phyloP scores from a whole-genome alignment of 2,113 vertebrate genomes.

The Phrynocephalus versicolor region DNA sequence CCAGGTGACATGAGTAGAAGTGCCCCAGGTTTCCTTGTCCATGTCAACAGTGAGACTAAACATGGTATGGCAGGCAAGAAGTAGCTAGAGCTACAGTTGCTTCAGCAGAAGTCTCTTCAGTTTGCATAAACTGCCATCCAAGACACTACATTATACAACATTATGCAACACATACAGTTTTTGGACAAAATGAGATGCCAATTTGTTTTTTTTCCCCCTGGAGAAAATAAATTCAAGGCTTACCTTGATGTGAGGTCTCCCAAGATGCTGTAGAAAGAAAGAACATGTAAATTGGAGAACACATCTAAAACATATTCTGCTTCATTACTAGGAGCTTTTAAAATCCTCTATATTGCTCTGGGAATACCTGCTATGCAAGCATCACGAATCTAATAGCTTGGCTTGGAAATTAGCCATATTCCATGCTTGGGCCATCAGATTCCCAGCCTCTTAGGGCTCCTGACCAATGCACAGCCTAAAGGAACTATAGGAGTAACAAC shows the following conservation, averaged over 20 bases:
- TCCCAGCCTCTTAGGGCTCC: neutral
- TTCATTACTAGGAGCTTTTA: no score
- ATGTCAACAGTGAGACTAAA: no score
- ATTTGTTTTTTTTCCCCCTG: no score
- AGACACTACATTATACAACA: neutral
- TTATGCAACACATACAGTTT: no score
- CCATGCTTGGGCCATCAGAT: neutral
- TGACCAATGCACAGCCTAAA: neutral
- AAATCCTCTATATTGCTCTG: no score
- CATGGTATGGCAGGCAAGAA: neutral
- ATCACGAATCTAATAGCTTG: neutral
- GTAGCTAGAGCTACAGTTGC: neutral
- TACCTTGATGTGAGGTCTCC: constrained; percentile 87
- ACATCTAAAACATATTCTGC: no score
- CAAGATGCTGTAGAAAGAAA: constrained; percentile 74
- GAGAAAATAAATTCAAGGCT: constrained; percentile 21
- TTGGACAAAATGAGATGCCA: no score
- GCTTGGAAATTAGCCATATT: no score
- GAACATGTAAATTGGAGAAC: neutral
- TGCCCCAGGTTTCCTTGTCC: no score
- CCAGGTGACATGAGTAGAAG: no score
- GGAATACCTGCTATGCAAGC: neutral
- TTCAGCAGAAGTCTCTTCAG: neutral
- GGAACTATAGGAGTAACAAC: neutral
- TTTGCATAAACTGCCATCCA: neutral